These are phyloP conservation scores for Euspilapteryx auroguttella DNA, from an alignment of 2,888 invertebrate genomes.

Conservation along the genomic window DNA sequence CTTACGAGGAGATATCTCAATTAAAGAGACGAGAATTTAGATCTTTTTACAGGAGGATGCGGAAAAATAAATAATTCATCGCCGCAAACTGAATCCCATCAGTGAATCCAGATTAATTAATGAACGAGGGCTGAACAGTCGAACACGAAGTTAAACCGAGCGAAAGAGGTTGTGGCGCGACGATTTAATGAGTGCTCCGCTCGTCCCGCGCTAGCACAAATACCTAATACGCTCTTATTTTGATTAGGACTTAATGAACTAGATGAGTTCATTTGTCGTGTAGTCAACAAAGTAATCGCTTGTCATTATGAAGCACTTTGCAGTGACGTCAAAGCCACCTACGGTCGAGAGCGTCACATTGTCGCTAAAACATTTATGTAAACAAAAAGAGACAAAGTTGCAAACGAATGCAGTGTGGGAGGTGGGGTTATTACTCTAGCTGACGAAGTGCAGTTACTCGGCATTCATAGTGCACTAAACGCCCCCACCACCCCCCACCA, in stretches of 20 bases:
- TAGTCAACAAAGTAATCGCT: neutral
- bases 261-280: neutral
- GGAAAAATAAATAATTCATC: slow-evolving; percentile 2
- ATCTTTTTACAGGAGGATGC: too few relatives aligned
- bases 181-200: slow-evolving; percentile 14
- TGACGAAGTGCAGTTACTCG: slow-evolving; percentile 57
- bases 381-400: slow-evolving; percentile 16
- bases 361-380: too few relatives aligned
- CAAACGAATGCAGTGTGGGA: slow-evolving; percentile 17
- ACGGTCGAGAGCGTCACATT: too few relatives aligned
- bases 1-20: neutral
- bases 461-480: slow-evolving; percentile 48
- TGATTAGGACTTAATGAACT: slow-evolving; percentile 4
- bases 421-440: slow-evolving; percentile 46
- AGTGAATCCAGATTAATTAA: slow-evolving; percentile 5
- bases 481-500: slow-evolving; percentile 28
- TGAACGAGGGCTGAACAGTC: slow-evolving; percentile 10
- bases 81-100: neutral
- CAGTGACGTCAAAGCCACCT: too few relatives aligned
- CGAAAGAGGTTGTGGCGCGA: slow-evolving; percentile 10
- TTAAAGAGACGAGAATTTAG: neutral
- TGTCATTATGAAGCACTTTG: too few relatives aligned
- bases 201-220: too few relatives aligned
- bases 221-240: too few relatives aligned
- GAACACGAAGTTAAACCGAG: slow-evolving; percentile 11